Base-by-base conservation (phyloP, 2,113 vertebrate species). In the Oreochromis aureus region DNA sequence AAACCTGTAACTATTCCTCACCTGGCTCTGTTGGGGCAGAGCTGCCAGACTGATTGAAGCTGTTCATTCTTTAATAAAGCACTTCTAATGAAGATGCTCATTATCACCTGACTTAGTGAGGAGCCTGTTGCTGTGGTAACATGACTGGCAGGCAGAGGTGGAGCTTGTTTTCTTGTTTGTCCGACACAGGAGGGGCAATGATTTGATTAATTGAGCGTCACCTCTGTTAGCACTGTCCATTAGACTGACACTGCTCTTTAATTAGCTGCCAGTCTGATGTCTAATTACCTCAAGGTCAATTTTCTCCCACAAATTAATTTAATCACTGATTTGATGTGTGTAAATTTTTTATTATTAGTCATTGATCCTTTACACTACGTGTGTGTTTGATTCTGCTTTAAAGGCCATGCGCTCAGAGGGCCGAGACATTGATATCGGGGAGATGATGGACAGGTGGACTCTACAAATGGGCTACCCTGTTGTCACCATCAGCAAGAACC, bases 381-480 rank as follows among this genome's bases (percentile, higher is more conserved):
- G 46, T 30, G 10, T 2, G 8, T 53, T 30, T 80, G 2, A 18
- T 39, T 71, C 30, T 30, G 41, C 24, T 59, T 5, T 73, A 30
- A 95, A 99, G 99, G 98, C 98, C 90, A 97, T 99, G 96, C 97
- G 93, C 90, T 97, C 97, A 12, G 97, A 98, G 93, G 98, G 99
- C 87, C 98, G 97, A 94, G 97, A 97, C 93, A 97, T 99, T 86
- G 97, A 99, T 94, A 97, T 99, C 44, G 97, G 97, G 54, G 96
- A 97, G 92, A 98, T 99, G 86, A 99, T 99, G 99, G 98, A 99
- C 95, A 96, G 97, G 69, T 99, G 99, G 99, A 99, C 98, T 13
- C 96, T 99, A 13, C 98, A 99, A 90, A 99, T 99, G 99, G 99
- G 99, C 27, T 99, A 99, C 92, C 99, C 99, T 10, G 97, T 99